These are phyloP conservation scores for Copidosoma floridanum DNA, from an alignment of 1,140 invertebrate genomes.

Conservation along the genomic window DNA sequence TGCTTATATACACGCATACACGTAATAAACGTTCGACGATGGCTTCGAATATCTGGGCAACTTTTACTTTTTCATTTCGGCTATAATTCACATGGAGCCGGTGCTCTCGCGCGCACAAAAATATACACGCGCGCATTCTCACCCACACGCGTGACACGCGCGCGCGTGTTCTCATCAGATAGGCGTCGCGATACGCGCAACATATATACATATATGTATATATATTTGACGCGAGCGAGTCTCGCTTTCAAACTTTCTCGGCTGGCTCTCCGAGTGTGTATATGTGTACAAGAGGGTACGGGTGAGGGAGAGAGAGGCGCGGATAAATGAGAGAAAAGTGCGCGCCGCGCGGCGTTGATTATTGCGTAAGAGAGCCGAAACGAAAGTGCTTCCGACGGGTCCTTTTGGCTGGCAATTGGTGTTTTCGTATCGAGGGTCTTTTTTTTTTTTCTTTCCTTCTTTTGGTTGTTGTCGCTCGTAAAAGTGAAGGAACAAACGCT, in stretches of 20 bases:
- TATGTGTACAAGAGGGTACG: background rate
- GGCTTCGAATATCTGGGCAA: background rate
- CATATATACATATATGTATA: background rate
- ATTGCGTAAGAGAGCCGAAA: constrained; percentile 7
- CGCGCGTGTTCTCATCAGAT: background rate
- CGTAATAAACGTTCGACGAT: background rate
- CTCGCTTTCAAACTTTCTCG: constrained; percentile 26
- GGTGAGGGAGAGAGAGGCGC: constrained; percentile 21
- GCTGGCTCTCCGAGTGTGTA: background rate
- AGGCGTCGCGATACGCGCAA: background rate
- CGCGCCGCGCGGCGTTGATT: constrained; percentile 5
- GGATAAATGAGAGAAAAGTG: constrained; percentile 27
- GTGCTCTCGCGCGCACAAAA: background rate
- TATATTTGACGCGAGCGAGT: background rate
- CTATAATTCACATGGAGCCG: constrained; percentile 6
- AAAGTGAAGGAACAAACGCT: too few species aligned
- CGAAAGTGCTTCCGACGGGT: background rate
- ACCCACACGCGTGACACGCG: too few species aligned
- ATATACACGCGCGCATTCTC: too few species aligned
- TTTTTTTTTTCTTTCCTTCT: too few species aligned
- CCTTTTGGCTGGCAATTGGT: background rate
- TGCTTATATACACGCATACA: too few species aligned
- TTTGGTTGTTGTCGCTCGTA: too few species aligned
- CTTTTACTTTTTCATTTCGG: constrained; percentile 26
- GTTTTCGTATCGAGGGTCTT: too few species aligned